These are phyloP conservation scores for Rhynchonema sp. DNA, from an alignment of 2,888 invertebrate species.

Conservation along the genomic window DNA sequence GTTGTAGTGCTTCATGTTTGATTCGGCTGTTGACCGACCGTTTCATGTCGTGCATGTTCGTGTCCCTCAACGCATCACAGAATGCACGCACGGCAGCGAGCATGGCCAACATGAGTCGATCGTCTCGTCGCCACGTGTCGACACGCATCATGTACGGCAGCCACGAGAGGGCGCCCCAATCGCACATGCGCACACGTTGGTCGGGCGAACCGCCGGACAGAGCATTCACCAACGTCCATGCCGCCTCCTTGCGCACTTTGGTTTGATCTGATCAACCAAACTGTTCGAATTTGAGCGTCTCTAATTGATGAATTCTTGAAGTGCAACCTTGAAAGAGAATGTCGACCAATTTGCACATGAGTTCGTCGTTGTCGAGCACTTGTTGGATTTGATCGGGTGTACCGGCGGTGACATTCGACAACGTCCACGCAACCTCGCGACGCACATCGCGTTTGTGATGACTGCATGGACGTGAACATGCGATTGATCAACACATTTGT, in stretches of 20 bases:
- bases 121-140: no score
- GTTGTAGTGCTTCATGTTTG: no score
- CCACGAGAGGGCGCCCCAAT: not conserved
- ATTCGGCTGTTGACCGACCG: no score
- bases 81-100: not conserved
- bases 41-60: no score
- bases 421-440: not conserved
- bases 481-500: no score
- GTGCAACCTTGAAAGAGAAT: not conserved
- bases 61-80: no score
- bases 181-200: not conserved
- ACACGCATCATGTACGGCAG: not conserved
- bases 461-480: no score
- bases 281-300: not conserved
- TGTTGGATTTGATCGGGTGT: not conserved
- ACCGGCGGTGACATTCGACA: not conserved
- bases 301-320: no score
- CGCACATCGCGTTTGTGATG: no score
- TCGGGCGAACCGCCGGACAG: not conserved
- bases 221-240: not conserved
- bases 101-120: not conserved
- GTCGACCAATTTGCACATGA: not conserved
- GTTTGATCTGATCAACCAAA: not conserved
- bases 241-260: not conserved
- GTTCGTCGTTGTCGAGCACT: not conserved